A percentile compares a stretch with the other conserved stretches of the same genome.
phyloP scores from a whole-genome alignment of 2,113 vertebrate genomes.

The Climacteris rufus region DNA sequence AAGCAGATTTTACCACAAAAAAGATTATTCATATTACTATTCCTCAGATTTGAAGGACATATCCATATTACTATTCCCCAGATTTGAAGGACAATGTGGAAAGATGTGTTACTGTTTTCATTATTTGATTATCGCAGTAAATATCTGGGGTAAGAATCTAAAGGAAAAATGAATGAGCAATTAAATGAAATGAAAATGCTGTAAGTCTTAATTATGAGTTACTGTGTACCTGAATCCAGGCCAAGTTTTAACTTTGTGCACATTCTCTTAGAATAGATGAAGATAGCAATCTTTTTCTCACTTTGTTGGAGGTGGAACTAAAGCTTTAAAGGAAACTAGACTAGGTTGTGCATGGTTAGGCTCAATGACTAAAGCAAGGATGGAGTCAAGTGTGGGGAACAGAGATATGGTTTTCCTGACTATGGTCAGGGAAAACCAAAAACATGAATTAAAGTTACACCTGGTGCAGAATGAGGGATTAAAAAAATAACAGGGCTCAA shows the following conservation, averaged over 20 bases:
- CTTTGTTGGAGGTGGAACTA: background rate
- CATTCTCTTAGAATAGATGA: background rate
- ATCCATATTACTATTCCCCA: background rate
- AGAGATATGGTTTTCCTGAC: background rate
- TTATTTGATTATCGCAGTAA: background rate
- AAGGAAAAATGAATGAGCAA: background rate
- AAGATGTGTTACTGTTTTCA: background rate
- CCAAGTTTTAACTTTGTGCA: background rate
- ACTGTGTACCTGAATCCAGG: background rate
- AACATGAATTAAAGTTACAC: background rate
- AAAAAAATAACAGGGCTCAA: background rate
- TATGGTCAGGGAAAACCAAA: background rate
- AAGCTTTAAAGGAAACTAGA: background rate
- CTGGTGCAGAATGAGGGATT: background rate
- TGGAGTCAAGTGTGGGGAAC: background rate
- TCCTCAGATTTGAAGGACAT: background rate
- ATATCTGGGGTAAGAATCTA: background rate
- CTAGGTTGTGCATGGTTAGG: background rate
- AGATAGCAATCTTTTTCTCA: background rate
- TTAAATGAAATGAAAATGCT: background rate
- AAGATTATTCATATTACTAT: background rate
- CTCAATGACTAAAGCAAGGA: background rate
- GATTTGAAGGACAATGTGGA: background rate
- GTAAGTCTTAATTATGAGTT: background rate
- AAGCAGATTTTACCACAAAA: background rate